phyloP scores from a whole-genome alignment of 2,113 vertebrate genomes.

The Myiozetetes cayanensis region DNA sequence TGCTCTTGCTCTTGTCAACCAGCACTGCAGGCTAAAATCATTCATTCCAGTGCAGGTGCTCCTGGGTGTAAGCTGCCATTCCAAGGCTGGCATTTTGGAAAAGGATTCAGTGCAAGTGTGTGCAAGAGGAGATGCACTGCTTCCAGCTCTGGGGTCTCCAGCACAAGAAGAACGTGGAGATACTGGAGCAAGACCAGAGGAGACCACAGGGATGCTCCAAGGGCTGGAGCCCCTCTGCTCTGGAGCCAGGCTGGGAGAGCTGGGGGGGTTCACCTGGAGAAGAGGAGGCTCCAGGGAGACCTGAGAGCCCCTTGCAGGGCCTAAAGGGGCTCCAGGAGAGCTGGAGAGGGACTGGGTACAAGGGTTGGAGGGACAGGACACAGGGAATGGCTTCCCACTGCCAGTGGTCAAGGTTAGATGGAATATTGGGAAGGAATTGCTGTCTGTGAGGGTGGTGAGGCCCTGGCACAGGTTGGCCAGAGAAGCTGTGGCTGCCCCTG shows the following conservation, averaged over 20 bases:
- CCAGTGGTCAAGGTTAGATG: neutral
- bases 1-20: neutral
- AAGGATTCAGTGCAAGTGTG: too few species aligned
- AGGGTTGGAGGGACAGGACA: neutral
- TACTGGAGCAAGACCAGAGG: fast-evolving
- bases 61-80: neutral
- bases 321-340: neutral
- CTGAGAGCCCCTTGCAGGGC: neutral
- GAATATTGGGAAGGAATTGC: neutral
- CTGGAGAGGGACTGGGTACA: neutral
- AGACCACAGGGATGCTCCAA: neutral
- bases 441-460: fast-evolving
- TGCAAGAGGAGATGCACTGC: neutral
- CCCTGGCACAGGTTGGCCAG: neutral
- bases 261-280: neutral
- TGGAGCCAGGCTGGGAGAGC: neutral
- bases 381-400: neutral
- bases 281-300: neutral
- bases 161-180: fast-evolving
- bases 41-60: neutral
- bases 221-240: neutral
- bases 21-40: neutral
- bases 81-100: neutral
- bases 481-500: neutral
- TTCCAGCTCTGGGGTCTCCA: too few species aligned